Percentiles rank a stretch among this genome's conserved stretches.
Conservation (phyloP, 2,797 vertebrate genomes). For the Artibeus jamaicensis region DNA sequence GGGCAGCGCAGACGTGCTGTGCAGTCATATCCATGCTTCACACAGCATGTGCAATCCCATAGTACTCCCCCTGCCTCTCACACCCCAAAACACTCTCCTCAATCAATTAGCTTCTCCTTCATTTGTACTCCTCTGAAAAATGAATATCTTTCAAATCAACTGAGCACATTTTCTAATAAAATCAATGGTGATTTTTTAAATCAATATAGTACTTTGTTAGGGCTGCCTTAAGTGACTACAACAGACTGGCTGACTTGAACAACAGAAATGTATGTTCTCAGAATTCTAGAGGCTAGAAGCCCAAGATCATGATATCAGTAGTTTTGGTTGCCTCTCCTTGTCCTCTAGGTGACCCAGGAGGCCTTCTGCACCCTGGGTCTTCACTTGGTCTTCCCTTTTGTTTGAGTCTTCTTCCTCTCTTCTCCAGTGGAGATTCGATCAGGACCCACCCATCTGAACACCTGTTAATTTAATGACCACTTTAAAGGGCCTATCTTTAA, state of each 20-base stretch:
- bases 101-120: background rate
- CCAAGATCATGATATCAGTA: background rate
- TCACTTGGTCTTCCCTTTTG: background rate
- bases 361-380: background rate
- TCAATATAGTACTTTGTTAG: background rate
- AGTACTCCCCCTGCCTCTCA: no score
- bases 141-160: background rate
- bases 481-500: background rate
- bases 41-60: fast-evolving
- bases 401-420: background rate
- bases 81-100: background rate
- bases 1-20: background rate
- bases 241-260: background rate
- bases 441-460: background rate
- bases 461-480: background rate
- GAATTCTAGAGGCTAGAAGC: background rate
- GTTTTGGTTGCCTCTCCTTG: background rate
- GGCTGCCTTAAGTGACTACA: background rate
- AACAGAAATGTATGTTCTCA: background rate
- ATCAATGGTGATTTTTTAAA: background rate
- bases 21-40: background rate
- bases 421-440: background rate
- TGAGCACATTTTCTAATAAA: background rate
- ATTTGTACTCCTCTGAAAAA: background rate
- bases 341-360: background rate